These are phyloP conservation scores for Fundulus diaphanus DNA, from an alignment of 2,797 vertebrate genomes.

Conservation along the genomic window DNA sequence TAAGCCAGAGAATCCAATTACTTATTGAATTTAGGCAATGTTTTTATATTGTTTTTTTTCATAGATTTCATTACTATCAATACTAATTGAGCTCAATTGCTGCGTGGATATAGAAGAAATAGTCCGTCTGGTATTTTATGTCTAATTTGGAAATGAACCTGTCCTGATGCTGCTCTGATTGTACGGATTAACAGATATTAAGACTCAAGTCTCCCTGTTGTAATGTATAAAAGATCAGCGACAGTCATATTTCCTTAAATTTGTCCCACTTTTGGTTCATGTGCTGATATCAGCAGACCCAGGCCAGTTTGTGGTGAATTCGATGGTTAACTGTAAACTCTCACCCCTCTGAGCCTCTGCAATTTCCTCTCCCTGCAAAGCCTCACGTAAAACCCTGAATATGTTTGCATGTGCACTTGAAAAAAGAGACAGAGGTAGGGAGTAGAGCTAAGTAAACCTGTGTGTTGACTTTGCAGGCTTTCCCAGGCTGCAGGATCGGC, in stretches of 20 bases:
- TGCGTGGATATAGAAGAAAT: neutral
- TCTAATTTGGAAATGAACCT: slow-evolving; percentile 14
- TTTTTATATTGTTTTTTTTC: neutral
- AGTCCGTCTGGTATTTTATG: neutral
- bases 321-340: slow-evolving; percentile 25
- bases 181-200: slow-evolving; percentile 8
- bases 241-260: slow-evolving; percentile 1
- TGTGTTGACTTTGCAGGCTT: slow-evolving; percentile 71
- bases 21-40: neutral
- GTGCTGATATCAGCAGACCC: slow-evolving; percentile 21
- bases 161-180: slow-evolving; percentile 15
- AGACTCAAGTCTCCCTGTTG: neutral
- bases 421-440: slow-evolving; percentile 36
- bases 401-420: slow-evolving; percentile 36
- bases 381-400: slow-evolving; percentile 28
- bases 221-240: slow-evolving; percentile 10
- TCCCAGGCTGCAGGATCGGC: slow-evolving; percentile 57
- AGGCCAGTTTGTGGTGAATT: slow-evolving; percentile 4
- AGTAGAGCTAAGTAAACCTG: slow-evolving; percentile 61
- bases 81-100: neutral
- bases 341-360: slow-evolving; percentile 24
- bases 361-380: slow-evolving; percentile 21
- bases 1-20: neutral
- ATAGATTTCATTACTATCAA: neutral
- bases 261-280: neutral